phyloP scores from a whole-genome alignment of 2,888 invertebrate genomes.

The Drosophila fungiperda region DNA sequence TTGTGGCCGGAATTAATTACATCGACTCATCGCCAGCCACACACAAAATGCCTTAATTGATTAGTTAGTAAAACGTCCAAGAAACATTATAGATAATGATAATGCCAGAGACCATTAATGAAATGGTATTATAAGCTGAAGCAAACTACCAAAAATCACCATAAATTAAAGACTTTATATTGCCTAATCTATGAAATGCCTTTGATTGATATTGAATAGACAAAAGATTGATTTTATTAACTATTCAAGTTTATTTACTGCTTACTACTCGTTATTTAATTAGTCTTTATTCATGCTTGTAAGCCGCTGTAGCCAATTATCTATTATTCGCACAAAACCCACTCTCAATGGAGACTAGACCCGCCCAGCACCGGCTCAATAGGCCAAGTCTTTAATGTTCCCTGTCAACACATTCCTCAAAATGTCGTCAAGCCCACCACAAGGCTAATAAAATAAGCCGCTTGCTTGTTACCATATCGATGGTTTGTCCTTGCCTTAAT shows the following conservation, averaged over 20 bases:
- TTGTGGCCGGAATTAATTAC: conserved; percentile 69
- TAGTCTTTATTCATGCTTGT: conserved; percentile 18
- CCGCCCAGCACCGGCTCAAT: neutral
- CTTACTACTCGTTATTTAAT: conserved; percentile 3
- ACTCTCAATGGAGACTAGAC: neutral
- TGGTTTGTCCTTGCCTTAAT: conserved; percentile 57
- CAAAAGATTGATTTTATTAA: too few relatives aligned
- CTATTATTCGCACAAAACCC: conserved; percentile 58
- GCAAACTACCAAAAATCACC: neutral
- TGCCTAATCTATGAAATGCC: neutral
- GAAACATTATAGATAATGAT: conserved; percentile 17
- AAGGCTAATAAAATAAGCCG: conserved; percentile 71
- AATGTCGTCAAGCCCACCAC: conserved; percentile 47
- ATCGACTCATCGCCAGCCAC: conserved; percentile 56
- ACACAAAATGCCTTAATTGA: conserved; percentile 56
- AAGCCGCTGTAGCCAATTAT: conserved; percentile 51
- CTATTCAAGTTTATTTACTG: neutral
- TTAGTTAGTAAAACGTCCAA: conserved; percentile 27
- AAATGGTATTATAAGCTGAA: neutral
- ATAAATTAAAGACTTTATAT: neutral
- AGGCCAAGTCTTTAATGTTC: neutral
- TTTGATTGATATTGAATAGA: neutral
- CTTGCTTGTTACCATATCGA: conserved; percentile 58
- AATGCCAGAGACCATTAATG: neutral
- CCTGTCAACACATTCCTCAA: conserved; percentile 42